Evolutionary conservation across 2,888 invertebrate genomes (phyloP), one percentile per base, ranked within the genome.

Genomic region (Sipha maydis): DNA sequence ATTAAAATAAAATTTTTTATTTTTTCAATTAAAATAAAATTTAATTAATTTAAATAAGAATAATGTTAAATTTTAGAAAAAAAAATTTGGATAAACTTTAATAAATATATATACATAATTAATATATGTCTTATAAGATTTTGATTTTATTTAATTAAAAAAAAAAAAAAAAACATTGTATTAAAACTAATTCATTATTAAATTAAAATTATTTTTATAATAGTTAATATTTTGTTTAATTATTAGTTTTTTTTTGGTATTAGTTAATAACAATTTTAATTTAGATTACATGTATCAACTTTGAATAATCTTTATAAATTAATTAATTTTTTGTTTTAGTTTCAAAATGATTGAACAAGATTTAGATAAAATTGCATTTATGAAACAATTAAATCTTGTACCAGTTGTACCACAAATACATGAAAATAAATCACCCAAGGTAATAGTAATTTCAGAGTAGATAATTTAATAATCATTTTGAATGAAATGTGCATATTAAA

Each of bases 321-420:
- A 21, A 67, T 28, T 69, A 11, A n/a, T 69, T 71, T 79, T 56
- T 5, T 79, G 2, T 48, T 85, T 71, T 79, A 85, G 85, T 34
- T 71, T 17, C 56, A 75, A 34, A 88, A 88, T 88, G 86, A 80
- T 71, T 73, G 79, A 86, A 86, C 56, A 69, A 21, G 71, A 88
- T 73, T 75, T 86, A 28, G 75, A 38, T 41, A 80, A 71, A 88
- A 73, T 61, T 80, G 31, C 48, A 61, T 88, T 80, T 88, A 41
- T 80, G 21, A 71, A 61, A 41, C 17, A 25, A n/a, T 73, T 88
- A 48, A 56, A 80, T 80, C 86, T 88, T 31, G 80, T 48, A 14
- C 48, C 48, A 48, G 48, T 48, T 48, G 14, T 48, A 48, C 48
- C 41, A n/a, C 5, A 61, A 61, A 41, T 14, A 61, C 61, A 73